These are phyloP conservation scores for Aldabrachelys gigantea DNA, from an alignment of 2,113 vertebrate genomes.

Conservation along the genomic window DNA sequence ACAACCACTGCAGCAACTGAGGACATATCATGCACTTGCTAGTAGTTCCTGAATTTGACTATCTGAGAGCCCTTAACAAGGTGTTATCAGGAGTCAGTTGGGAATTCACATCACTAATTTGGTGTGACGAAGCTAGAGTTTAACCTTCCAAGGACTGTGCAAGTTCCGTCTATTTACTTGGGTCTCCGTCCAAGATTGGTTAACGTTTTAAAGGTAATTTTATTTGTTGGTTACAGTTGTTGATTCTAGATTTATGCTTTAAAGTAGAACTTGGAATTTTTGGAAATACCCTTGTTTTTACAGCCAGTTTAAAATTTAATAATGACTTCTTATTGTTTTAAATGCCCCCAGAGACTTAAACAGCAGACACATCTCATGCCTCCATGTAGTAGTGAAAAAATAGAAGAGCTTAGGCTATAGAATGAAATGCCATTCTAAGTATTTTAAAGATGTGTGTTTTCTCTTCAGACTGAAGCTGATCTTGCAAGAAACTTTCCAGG, in stretches of 20 bases:
- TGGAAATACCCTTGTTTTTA: background rate
- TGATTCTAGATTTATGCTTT: rapidly evolving
- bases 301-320: background rate
- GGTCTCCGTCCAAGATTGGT: background rate
- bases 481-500: conserved; percentile 74
- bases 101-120: background rate
- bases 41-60: background rate
- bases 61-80: background rate
- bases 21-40: background rate
- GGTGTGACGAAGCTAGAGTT: background rate
- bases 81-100: background rate
- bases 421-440: rapidly evolving
- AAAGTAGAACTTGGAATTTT: background rate
- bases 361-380: rapidly evolving
- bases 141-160: background rate
- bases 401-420: rapidly evolving
- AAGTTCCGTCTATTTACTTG: background rate
- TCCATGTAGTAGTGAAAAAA: background rate
- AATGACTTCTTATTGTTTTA: rapidly evolving
- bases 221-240: background rate
- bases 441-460: rapidly evolving
- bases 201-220: background rate
- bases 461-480: conserved; percentile 73
- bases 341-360: rapidly evolving
- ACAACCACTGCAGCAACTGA: background rate